phyloP scores from a whole-genome alignment of 2,888 invertebrate genomes.

The Aphrophora alni region DNA sequence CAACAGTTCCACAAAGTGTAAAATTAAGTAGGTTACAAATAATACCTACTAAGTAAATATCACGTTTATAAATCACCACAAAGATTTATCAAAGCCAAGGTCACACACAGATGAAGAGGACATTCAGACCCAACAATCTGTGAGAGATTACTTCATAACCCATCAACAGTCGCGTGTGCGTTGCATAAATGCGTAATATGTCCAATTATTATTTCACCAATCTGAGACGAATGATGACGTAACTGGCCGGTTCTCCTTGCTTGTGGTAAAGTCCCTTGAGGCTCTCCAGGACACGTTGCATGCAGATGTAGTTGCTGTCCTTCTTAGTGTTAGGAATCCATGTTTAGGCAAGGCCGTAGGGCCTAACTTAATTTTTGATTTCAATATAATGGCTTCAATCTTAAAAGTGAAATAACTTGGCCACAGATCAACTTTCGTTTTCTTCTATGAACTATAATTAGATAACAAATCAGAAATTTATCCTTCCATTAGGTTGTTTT shows the following conservation, averaged over 20 bases:
- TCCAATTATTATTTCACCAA: constrained; percentile 2
- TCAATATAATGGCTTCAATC: background rate
- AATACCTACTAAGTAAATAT: no score
- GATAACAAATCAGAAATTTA: no score
- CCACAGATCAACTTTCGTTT: background rate
- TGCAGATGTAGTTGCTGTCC: constrained; percentile 6
- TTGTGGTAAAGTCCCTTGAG: background rate
- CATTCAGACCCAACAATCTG: background rate
- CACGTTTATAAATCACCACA: no score
- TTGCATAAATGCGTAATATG: background rate
- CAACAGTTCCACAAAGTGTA: no score
- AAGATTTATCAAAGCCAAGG: no score
- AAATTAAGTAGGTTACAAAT: no score
- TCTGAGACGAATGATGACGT: background rate
- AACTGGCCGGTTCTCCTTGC: background rate
- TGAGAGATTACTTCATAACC: background rate
- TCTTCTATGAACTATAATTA: background rate
- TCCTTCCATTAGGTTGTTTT: no score
- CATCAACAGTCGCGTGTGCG: background rate
- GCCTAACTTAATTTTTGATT: background rate
- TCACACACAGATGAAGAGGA: background rate
- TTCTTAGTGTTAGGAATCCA: background rate
- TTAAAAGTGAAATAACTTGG: background rate
- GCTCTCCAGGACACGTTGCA: background rate
- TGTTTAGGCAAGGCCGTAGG: background rate